phyloP scores from a whole-genome alignment of 2,797 vertebrate genomes.

The Mormyrus proboscirostris region DNA sequence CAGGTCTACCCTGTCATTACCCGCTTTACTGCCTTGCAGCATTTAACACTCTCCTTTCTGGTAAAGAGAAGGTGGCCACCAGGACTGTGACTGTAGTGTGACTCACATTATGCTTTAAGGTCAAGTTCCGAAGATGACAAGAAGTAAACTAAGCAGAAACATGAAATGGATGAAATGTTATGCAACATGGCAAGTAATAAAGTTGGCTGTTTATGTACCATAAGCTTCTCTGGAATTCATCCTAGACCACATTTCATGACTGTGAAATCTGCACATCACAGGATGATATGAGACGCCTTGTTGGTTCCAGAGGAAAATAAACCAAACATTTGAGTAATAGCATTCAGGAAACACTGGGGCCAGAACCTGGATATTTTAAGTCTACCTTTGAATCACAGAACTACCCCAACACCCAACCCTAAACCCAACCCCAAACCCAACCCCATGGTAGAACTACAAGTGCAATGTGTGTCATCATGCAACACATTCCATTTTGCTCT shows the following conservation, averaged over 20 bases:
- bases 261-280: neutral
- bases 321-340: neutral
- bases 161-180: neutral
- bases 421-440: too few species aligned
- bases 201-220: neutral
- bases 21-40: neutral
- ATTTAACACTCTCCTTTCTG: neutral
- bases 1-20: neutral
- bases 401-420: neutral
- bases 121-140: neutral
- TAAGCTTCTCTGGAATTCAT: neutral
- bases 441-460: neutral
- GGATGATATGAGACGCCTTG: neutral
- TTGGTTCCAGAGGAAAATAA: neutral
- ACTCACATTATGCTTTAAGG: neutral
- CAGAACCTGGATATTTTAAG: neutral
- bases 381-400: neutral
- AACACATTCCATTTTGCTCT: neutral
- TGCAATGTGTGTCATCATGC: neutral
- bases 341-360: neutral
- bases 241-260: neutral
- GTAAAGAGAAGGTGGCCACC: neutral
- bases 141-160: neutral
- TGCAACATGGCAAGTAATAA: neutral
- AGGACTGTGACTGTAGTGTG: neutral